phyloP scores from a whole-genome alignment of 1,140 invertebrate species.

The Drosophila repleta region DNA sequence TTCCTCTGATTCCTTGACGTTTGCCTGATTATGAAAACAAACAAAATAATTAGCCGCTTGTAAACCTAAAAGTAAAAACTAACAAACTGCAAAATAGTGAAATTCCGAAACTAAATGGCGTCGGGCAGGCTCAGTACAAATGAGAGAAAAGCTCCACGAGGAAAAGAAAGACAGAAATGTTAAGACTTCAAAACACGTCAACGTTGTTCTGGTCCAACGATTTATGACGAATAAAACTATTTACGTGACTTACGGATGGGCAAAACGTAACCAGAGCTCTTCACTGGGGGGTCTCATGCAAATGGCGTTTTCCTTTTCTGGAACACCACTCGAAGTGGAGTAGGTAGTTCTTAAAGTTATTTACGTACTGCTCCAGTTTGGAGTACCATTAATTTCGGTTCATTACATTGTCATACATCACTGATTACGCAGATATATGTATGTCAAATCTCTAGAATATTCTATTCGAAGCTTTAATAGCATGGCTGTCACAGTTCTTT shows the following conservation, averaged over 20 bases:
- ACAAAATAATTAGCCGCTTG: conserved; percentile 75
- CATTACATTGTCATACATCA: conserved; percentile 77
- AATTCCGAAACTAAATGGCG: conserved; percentile 60
- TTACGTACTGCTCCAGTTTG: conserved; percentile 65
- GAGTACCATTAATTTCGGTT: conserved; percentile 74
- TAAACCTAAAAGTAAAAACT: conserved; percentile 54
- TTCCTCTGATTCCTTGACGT: conserved; percentile 16
- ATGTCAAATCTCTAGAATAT: conserved; percentile 27
- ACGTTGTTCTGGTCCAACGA: conserved; percentile 77
- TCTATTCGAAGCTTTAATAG: conserved; percentile 42
- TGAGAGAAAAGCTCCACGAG: conserved; percentile 48
- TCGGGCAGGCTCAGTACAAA: conserved; percentile 44
- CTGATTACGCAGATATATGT: conserved; percentile 36
- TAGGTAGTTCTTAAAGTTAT: conserved; percentile 43
- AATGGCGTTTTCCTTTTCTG: conserved; percentile 41
- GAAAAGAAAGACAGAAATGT: conserved; percentile 16
- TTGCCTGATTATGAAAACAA: conserved; percentile 58
- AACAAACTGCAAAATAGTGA: conserved; percentile 64
- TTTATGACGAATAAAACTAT: conserved; percentile 76
- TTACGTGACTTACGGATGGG: conserved; percentile 65
- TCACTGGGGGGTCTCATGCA: conserved; percentile 29
- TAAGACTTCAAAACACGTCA: conserved; percentile 59
- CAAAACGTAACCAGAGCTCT: conserved; percentile 37
- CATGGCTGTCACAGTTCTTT: conserved; percentile 62
- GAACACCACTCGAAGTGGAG: conserved; percentile 14